phyloP scores from a whole-genome alignment of 2,888 invertebrate species.

The Empis livida region DNA sequence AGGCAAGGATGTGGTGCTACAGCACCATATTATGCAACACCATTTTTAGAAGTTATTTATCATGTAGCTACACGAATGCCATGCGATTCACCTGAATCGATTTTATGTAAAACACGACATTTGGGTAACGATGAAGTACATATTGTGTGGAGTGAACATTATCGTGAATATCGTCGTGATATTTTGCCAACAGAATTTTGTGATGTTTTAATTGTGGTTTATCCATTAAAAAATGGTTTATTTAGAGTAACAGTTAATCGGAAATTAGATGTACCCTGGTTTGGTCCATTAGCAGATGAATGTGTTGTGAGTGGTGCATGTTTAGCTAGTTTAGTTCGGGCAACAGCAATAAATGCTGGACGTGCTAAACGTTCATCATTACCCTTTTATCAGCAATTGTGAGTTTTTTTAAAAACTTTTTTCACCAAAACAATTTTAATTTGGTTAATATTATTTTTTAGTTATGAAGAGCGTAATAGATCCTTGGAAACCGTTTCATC shows the following conservation, averaged over 20 bases:
- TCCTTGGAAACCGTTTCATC: constrained; percentile 73
- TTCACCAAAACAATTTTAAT: too few species aligned
- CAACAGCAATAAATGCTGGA: constrained; percentile 85
- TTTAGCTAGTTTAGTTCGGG: constrained; percentile 73
- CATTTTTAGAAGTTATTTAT: constrained; percentile 84
- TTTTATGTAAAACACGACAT: constrained; percentile 86
- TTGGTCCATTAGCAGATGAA: constrained; percentile 93
- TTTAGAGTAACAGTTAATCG: constrained; percentile 79
- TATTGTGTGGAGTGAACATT: constrained; percentile 98
- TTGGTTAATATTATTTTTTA: too few species aligned
- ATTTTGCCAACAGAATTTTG: constrained; percentile 99
- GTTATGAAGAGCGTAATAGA: constrained; percentile 82
- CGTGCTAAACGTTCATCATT: constrained; percentile 80
- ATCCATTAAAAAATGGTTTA: constrained; percentile 77
- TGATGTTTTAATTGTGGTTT: constrained; percentile 93
- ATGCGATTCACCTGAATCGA: constrained; percentile 72
- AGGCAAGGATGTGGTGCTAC: constrained; percentile 82
- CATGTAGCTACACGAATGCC: constrained; percentile 98
- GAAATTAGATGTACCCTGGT: constrained; percentile 81
- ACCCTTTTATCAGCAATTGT: constrained; percentile 84
- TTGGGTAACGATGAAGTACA: constrained; percentile 97
- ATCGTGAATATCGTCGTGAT: constrained; percentile 86
- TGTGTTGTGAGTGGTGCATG: constrained; percentile 46
- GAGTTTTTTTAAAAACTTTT: constrained; percentile 31
- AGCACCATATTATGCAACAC: constrained; percentile 90